Evolutionary conservation across 2,113 vertebrate species (phyloP), one percentile per base, ranked within the genome.

Genomic region (Anguilla japonica): DNA sequence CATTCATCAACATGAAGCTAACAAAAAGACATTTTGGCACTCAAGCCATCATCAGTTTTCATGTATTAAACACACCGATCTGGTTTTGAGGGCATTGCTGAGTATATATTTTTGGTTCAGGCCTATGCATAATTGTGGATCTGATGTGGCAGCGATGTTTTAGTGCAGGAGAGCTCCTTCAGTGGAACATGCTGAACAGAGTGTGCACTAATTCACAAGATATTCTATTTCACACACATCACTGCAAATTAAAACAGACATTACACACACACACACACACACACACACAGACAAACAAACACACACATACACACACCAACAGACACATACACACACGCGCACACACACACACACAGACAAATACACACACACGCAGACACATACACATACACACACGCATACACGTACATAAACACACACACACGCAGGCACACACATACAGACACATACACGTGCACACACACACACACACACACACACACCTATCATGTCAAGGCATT

Each of bases 331-430:
- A 91, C 85, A 90, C 87, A 91, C 91, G 92, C 89, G n/a, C n/a
- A 34, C 34, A 34, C 34, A 71, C 82, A 87, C 60, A 82, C 82
- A 2, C 43, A 46, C 43, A 9, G 4, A 9, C 2, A 46, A 0
- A 80, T 46, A 41, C 63, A 57, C 53, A 63, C 82, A 39, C 53
- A 29, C 82, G 2, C 82, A 83, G 22, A 15, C 53, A 83, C 82
- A 29, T 34, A 57, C 86, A 40, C 87, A 90, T 84, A 85, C 89
- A 91, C 85, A 90, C 87, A 91, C 91, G 92, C 89, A 91, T 85
- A 87, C 89, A 53, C 29, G 79, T 41, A 40, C 71, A 39, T 6
- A 22, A 26, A 79, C 71, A 57, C 63, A 53, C 82, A 83, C 82
- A 29, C 46, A 29, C 82, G 13, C 82, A 83, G 22, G 16, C 53